A percentile compares a stretch with the other conserved stretches of the same genome.
These are phyloP conservation scores for Ennomos quercinarius DNA, from an alignment of 2,888 invertebrate genomes.

Conservation along the genomic window DNA sequence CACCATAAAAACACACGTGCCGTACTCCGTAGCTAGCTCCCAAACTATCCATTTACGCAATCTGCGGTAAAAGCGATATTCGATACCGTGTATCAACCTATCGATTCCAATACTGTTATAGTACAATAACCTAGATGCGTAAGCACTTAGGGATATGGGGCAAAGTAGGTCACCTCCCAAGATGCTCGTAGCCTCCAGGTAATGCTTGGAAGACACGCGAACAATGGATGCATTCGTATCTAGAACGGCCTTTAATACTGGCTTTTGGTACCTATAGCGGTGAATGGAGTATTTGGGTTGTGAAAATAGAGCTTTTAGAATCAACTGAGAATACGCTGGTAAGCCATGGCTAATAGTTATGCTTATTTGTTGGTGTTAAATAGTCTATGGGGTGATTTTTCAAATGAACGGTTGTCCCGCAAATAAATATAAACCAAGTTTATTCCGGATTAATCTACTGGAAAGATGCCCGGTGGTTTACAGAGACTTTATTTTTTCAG, in stretches of 20 bases:
- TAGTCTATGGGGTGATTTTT: too few species aligned
- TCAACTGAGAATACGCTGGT: too few species aligned
- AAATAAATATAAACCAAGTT: too few species aligned
- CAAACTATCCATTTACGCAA: slow-evolving; percentile 60
- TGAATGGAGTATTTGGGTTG: slow-evolving; percentile 42
- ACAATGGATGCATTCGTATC: slow-evolving; percentile 61
- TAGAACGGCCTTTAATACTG: slow-evolving; percentile 45
- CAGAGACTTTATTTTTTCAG: too few species aligned
- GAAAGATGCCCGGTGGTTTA: too few species aligned
- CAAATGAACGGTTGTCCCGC: too few species aligned
- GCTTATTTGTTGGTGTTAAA: too few species aligned
- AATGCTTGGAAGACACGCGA: slow-evolving; percentile 72
- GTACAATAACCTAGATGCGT: slow-evolving; percentile 77
- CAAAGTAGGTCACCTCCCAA: slow-evolving; percentile 74
- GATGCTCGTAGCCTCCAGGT: slow-evolving; percentile 63
- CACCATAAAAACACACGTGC: too few species aligned
- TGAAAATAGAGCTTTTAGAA: slow-evolving; percentile 30
- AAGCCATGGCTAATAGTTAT: too few species aligned
- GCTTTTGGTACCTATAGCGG: slow-evolving; percentile 41
- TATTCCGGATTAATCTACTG: too few species aligned
- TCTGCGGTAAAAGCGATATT: slow-evolving; percentile 68
- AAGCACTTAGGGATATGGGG: slow-evolving; percentile 74
- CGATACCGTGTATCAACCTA: slow-evolving; percentile 59
- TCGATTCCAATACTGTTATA: slow-evolving; percentile 64
- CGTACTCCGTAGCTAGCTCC: slow-evolving; percentile 1